phyloP scores from a whole-genome alignment of 2,113 vertebrate genomes.

The Prochilodus magdalenae region DNA sequence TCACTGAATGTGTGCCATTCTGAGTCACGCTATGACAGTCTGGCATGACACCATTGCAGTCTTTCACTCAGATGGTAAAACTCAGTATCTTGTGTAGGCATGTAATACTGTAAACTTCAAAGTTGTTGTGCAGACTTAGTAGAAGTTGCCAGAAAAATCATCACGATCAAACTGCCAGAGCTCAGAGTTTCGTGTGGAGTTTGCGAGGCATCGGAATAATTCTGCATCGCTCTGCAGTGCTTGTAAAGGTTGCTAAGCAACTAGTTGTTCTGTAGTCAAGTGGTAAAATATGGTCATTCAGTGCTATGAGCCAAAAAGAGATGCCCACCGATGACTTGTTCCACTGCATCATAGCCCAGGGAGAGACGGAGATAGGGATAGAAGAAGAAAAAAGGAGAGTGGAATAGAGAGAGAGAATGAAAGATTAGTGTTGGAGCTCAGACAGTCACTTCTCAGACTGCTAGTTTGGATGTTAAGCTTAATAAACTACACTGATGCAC shows the following conservation, averaged over 20 bases:
- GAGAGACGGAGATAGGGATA: background rate
- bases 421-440: no score
- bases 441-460: no score
- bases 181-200: constrained; percentile 36
- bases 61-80: background rate
- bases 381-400: background rate
- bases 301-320: constrained; percentile 34
- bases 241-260: constrained; percentile 65
- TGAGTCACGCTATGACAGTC: no score
- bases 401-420: no score
- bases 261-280: constrained; percentile 54
- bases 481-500: no score
- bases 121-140: background rate
- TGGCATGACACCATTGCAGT: no score
- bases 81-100: background rate
- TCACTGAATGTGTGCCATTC: no score
- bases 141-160: constrained; percentile 1
- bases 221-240: constrained; percentile 52
- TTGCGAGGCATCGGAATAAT: constrained; percentile 20
- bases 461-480: no score
- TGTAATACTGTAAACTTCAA: background rate
- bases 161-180: background rate
- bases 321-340: constrained; percentile 47
- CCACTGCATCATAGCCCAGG: constrained; percentile 9
- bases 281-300: constrained; percentile 50